A percentile compares a stretch with the other conserved stretches of the same genome.
These are phyloP conservation scores for Ormyrus rosae DNA, from an alignment of 2,888 invertebrate genomes.

Conservation along the genomic window DNA sequence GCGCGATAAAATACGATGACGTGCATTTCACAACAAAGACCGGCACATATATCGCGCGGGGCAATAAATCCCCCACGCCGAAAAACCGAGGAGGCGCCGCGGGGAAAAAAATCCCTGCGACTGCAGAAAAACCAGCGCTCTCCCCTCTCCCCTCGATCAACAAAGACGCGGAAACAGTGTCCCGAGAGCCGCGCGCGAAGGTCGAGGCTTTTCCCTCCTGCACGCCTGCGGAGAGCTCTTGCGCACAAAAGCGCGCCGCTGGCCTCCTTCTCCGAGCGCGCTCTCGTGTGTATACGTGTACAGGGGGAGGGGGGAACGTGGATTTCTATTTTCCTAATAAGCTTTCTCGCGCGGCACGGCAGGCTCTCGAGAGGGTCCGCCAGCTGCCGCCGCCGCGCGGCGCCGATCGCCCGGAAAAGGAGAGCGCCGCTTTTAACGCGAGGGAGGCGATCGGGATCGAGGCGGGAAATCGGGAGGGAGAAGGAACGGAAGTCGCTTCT, in stretches of 20 bases:
- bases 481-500: background rate
- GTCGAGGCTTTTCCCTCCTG: conserved; percentile 26
- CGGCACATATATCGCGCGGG: no score
- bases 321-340: conserved; percentile 54
- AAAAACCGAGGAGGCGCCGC: background rate
- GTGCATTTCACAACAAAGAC: no score
- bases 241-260: background rate
- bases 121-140: background rate
- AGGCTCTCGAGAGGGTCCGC: background rate
- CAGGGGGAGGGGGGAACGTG: conserved; percentile 3
- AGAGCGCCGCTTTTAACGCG: no score
- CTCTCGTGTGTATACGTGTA: conserved; percentile 4
- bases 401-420: background rate
- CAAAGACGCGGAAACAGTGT: conserved; percentile 43
- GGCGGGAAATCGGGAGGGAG: conserved; percentile 4
- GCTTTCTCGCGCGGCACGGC: conserved; percentile 38
- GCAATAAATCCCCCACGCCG: no score
- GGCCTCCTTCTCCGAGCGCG: conserved; percentile 8
- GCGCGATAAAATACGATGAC: no score
- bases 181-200: conserved; percentile 8
- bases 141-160: background rate
- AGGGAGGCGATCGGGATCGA: background rate
- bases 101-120: background rate
- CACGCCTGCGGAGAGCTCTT: background rate
- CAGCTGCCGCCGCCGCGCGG: background rate